These are phyloP conservation scores for Epirrhoe alternata DNA, from an alignment of 2,888 invertebrate species.

Conservation along the genomic window DNA sequence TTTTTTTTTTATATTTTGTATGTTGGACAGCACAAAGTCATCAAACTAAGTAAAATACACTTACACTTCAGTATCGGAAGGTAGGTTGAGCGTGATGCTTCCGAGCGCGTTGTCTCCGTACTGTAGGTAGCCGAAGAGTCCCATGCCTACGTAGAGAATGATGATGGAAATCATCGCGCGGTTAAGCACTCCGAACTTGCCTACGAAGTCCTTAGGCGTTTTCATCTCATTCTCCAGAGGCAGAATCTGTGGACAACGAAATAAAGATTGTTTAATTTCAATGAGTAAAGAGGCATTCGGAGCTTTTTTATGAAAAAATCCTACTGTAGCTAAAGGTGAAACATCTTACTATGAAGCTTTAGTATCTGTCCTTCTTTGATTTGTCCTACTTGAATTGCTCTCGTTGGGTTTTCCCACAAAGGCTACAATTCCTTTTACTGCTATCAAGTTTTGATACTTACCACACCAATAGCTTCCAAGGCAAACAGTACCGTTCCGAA, in stretches of 20 bases:
- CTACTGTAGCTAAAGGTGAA: too few species aligned
- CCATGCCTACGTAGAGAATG: constrained; percentile 93
- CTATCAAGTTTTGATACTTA: constrained; percentile 68
- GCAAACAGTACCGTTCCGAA: constrained; percentile 98
- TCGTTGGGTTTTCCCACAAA: not conserved
- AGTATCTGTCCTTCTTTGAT: too few species aligned
- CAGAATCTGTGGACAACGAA: constrained; percentile 87
- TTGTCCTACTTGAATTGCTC: too few species aligned
- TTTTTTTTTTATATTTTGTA: too few species aligned
- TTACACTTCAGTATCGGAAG: constrained; percentile 86
- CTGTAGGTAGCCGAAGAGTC: constrained; percentile 95
- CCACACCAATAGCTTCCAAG: constrained; percentile 97
- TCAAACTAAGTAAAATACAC: constrained; percentile 48
- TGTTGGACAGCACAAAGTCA: not conserved
- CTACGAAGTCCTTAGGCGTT: constrained; percentile 92
- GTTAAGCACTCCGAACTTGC: constrained; percentile 93
- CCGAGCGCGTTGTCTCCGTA: constrained; percentile 90
- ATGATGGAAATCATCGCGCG: constrained; percentile 93
- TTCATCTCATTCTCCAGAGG: constrained; percentile 98
- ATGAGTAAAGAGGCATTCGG: not conserved
- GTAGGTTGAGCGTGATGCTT: constrained; percentile 95
- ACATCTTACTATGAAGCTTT: too few species aligned
- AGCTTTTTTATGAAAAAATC: too few species aligned
- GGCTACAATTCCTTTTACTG: too few species aligned
- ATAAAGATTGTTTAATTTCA: not conserved